phyloP scores from a whole-genome alignment of 1,140 invertebrate species.

The Armadillidium nasatum region DNA sequence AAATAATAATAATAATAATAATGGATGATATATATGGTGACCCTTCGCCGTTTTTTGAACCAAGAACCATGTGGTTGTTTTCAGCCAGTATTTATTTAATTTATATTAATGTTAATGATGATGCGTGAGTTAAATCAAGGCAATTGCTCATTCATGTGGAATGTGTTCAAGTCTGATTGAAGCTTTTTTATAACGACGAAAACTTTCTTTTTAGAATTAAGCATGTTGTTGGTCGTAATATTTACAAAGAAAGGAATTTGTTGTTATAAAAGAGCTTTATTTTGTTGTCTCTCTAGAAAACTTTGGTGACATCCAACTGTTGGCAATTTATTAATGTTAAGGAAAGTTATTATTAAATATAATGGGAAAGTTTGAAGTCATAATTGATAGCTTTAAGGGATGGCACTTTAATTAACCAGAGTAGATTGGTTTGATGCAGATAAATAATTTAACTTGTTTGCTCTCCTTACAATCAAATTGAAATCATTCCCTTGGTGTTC shows the following conservation, averaged over 20 bases:
- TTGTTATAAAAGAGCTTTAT: slow-evolving; percentile 38
- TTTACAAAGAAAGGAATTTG: slow-evolving; percentile 18
- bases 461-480: slow-evolving; percentile 6
- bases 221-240: slow-evolving; percentile 28
- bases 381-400: slow-evolving; percentile 36
- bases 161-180: slow-evolving; percentile 42
- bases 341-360: slow-evolving; percentile 32
- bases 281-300: slow-evolving; percentile 34
- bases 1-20: slow-evolving; percentile 2
- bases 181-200: slow-evolving; percentile 39
- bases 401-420: slow-evolving; percentile 37
- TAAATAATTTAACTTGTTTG: not conserved
- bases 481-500: not conserved
- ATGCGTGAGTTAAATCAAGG: slow-evolving; percentile 32
- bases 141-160: slow-evolving; percentile 41
- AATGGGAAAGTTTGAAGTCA: slow-evolving; percentile 31
- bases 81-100: slow-evolving; percentile 36
- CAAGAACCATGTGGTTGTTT: slow-evolving; percentile 30
- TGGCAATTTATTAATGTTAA: slow-evolving; percentile 21
- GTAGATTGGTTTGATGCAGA: not conserved
- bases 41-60: not conserved
- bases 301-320: slow-evolving; percentile 36
- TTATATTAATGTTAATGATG: slow-evolving; percentile 30
- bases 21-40: not conserved
- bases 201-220: slow-evolving; percentile 31